Conservation (phyloP, 2,797 vertebrate genomes). For the Apogon talboti region DNA sequence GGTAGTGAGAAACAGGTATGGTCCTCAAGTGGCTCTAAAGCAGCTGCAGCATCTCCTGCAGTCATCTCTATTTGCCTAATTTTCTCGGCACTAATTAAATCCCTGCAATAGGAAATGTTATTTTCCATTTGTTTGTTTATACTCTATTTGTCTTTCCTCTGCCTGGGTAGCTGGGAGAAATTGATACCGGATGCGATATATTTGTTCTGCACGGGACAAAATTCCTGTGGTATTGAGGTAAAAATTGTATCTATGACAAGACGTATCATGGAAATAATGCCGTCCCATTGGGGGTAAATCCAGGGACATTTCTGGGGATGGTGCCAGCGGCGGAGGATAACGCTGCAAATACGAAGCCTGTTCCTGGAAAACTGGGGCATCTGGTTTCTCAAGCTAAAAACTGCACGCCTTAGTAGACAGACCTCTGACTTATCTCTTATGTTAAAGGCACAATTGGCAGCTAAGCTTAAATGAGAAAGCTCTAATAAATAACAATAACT, state of each 20-base stretch:
- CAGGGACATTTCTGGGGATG: conserved; percentile 61
- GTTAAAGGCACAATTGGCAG: conserved; percentile 36
- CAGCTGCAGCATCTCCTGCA: conserved; percentile 8
- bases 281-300: conserved; percentile 53
- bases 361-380: conserved; percentile 74
- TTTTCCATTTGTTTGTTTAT: conserved; percentile 29
- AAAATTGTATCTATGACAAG: conserved; percentile 49
- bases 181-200: conserved; percentile 21
- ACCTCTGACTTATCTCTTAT: conserved; percentile 49
- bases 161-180: conserved; percentile 2
- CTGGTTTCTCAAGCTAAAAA: conserved; percentile 64
- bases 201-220: conserved; percentile 36
- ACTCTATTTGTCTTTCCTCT: conserved; percentile 17
- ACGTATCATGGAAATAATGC: conserved; percentile 59
- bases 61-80: conserved; percentile 8
- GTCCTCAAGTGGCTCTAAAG: conserved; percentile 10
- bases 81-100: conserved; percentile 41
- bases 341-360: conserved; percentile 55
- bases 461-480: conserved; percentile 14
- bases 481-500: conserved; percentile 26
- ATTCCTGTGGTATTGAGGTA: conserved; percentile 36
- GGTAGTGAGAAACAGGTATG: conserved; percentile 22
- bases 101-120: conserved; percentile 20
- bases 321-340: conserved; percentile 62
- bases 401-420: conserved; percentile 49